Base-by-base conservation (phyloP, 2,113 vertebrate species). In the Melanostigma gelatinosum region DNA sequence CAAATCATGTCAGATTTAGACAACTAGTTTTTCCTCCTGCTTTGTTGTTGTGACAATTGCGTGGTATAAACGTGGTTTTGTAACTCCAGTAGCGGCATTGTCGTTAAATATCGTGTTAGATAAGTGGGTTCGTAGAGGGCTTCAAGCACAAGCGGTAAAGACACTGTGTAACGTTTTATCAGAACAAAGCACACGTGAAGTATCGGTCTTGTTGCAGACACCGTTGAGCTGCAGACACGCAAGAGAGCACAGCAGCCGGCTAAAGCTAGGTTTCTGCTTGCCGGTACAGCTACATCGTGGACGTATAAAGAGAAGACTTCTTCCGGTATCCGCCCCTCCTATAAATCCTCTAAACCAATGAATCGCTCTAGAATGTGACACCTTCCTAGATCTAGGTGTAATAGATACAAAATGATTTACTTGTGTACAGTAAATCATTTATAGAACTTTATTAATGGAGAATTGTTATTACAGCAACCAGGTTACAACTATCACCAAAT, bases 331-430 rank as follows among this genome's bases (percentile, higher is more conserved):
- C 9, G 44, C 72, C 72, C 52, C 20, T 50, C 2, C 29, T 3
- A 3, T 27, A 42, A 32, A 6, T 9, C 16, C 4, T 0, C 8
- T 9, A 40, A 38, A 8, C 64, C 48, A 44, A 67, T 2, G n/a
- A 27, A 5, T 0, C 6, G 5, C 20, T 18, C 54, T 52, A 40
- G 1, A 36, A 52, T 89, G 18, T 79, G 65, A 54, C 4, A 10
- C 27, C 4, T 0, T 61, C 52, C 22, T 85, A 91, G 89, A 90
- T 40, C 32, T 77, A 79, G 4, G 0, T 36, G 0, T 27, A 65
- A 58, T 77, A 92, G 84, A 91, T 27, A 20, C 13, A 13, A 24
- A 18, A n/a, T 1, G 7, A 5, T 15, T 61, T 20, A 29, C 7
- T 6, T 15, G 20, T 38, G 46, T 20, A 32, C 34, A 4, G 6